Percentiles rank a stretch among this genome's conserved stretches.
phyloP scores from a whole-genome alignment of 2,888 invertebrate genomes.

The Eristalis arbustorum region DNA sequence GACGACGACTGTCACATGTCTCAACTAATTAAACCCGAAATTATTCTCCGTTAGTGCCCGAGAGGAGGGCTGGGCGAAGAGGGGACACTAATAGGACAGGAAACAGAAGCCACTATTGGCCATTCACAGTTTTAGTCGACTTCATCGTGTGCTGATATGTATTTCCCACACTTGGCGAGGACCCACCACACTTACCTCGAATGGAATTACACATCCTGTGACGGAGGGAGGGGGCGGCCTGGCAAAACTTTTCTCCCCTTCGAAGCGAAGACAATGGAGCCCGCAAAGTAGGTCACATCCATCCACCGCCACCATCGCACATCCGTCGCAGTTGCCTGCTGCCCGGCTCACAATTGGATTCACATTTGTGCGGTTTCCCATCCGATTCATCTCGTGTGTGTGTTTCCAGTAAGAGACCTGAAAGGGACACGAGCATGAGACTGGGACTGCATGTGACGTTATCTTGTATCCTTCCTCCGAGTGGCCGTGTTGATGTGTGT shows the following conservation, averaged over 20 bases:
- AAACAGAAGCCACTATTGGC: constrained; percentile 49
- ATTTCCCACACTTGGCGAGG: constrained; percentile 36
- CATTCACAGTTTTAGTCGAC: constrained; percentile 43
- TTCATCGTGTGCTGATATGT: constrained; percentile 9
- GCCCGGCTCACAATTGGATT: constrained; percentile 47
- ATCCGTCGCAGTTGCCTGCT: constrained; percentile 1
- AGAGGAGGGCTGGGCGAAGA: constrained; percentile 7
- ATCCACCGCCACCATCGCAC: not conserved
- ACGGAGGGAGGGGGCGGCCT: not conserved
- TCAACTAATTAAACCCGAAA: constrained; percentile 53
- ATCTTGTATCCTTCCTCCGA: constrained; percentile 58
- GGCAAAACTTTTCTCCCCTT: constrained; percentile 51
- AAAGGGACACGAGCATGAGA: constrained; percentile 37
- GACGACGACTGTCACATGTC: constrained; percentile 41
- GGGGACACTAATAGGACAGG: constrained; percentile 45
- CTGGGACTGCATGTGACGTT: constrained; percentile 57
- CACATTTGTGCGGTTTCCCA: constrained; percentile 48
- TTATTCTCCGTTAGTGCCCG: constrained; percentile 45
- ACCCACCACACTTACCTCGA: constrained; percentile 9
- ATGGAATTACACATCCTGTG: constrained; percentile 32
- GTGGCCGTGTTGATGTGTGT: constrained; percentile 3
- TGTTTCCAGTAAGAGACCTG: constrained; percentile 35
- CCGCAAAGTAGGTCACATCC: constrained; percentile 54
- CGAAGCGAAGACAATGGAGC: constrained; percentile 39
- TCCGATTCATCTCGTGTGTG: constrained; percentile 38